A percentile compares a stretch with the other conserved stretches of the same genome.
Conservation (phyloP, 2,888 invertebrate species). For the Lagria hirta region DNA sequence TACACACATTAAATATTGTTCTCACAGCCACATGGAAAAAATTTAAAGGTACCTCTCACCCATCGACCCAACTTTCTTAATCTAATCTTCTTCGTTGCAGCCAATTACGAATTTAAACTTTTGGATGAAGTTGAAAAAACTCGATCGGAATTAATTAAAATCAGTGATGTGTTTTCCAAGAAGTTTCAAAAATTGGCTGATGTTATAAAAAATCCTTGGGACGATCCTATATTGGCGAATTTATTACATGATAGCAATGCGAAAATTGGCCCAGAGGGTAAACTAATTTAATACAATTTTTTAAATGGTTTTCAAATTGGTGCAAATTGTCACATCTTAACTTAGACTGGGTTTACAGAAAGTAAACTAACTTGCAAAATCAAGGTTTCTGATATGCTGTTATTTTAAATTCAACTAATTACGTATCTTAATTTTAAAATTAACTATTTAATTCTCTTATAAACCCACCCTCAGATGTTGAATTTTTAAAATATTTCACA, state of each 20-base stretch:
- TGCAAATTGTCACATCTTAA: too few species aligned
- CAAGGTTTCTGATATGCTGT: too few species aligned
- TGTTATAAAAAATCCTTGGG: constrained; percentile 52
- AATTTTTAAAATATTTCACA: too few species aligned
- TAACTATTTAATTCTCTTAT: too few species aligned
- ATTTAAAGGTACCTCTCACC: constrained; percentile 43
- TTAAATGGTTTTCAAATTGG: too few species aligned
- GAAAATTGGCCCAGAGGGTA: constrained; percentile 48
- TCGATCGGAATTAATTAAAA: constrained; percentile 42
- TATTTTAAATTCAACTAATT: too few species aligned
- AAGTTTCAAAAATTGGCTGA: constrained; percentile 50
- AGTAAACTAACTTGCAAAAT: too few species aligned
- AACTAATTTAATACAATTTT: constrained; percentile 9
- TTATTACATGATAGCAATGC: constrained; percentile 46
- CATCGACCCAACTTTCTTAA: constrained; percentile 4
- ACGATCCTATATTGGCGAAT: constrained; percentile 44
- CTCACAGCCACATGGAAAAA: constrained; percentile 50
- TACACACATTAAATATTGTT: constrained; percentile 51
- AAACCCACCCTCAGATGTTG: too few species aligned
- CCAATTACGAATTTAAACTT: constrained; percentile 35
- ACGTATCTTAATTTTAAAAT: too few species aligned
- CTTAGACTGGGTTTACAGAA: too few species aligned
- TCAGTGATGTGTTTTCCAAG: constrained; percentile 45
- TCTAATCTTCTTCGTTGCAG: constrained; percentile 30
- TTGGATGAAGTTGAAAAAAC: constrained; percentile 45